phyloP scores from a whole-genome alignment of 2,113 vertebrate species.

The Oophaga pumilio region DNA sequence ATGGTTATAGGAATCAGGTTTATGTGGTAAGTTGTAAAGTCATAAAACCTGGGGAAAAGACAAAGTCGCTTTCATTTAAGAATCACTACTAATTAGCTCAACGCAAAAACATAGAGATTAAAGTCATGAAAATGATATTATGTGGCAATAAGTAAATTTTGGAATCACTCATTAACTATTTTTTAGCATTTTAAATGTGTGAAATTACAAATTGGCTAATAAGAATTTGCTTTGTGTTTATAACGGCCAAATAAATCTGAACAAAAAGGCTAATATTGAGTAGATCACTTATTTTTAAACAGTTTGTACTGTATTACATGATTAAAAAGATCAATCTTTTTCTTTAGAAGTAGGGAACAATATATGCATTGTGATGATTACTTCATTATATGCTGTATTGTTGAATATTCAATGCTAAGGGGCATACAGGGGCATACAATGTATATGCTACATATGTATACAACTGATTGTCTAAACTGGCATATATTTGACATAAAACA shows the following conservation, averaged over 20 bases:
- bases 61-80: conserved; percentile 69
- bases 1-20: conserved; percentile 82
- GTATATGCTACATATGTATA: not conserved
- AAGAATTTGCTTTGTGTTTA: not conserved
- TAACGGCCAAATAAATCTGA: not conserved
- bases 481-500: too few relatives aligned
- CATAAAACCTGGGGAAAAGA: conserved; percentile 69
- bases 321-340: not conserved
- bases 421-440: too few relatives aligned
- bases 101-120: conserved; percentile 58
- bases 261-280: not conserved
- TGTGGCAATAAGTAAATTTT: conserved; percentile 18
- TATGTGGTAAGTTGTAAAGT: conserved; percentile 80
- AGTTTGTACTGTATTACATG: not conserved
- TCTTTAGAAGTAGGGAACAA: too few relatives aligned
- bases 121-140: conserved; percentile 17
- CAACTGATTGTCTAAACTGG: too few relatives aligned
- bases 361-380: not conserved
- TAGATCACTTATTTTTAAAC: not conserved
- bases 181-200: not conserved
- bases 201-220: not conserved
- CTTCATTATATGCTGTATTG: too few relatives aligned
- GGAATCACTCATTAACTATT: conserved; percentile 22
- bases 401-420: too few relatives aligned
- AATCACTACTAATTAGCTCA: conserved; percentile 69